A percentile compares a stretch with the other conserved stretches of the same genome.
Conservation (phyloP, 2,888 invertebrate genomes). For the Drosophila silvestris region DNA sequence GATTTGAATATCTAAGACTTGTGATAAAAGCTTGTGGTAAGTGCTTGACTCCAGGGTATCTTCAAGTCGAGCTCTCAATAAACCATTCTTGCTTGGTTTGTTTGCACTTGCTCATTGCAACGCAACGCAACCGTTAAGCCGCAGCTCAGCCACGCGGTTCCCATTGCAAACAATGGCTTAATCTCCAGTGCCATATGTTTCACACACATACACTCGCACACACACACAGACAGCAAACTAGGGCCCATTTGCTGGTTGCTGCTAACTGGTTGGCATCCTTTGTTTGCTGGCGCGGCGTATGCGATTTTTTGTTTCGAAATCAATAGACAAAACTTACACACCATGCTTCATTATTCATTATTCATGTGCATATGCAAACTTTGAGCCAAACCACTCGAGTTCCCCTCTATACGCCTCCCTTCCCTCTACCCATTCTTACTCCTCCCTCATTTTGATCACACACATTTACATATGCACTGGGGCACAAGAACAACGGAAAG, state of each 20-base stretch:
- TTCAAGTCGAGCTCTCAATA: background rate
- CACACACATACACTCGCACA: constrained; percentile 8
- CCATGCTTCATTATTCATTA: constrained; percentile 75
- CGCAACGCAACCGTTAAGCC: constrained; percentile 66
- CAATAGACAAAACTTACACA: constrained; percentile 68
- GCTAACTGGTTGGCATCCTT: constrained; percentile 30
- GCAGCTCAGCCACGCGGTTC: constrained; percentile 63
- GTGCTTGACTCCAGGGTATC: background rate
- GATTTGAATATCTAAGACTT: background rate
- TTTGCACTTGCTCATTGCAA: constrained; percentile 49
- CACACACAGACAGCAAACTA: constrained; percentile 18
- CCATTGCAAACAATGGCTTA: constrained; percentile 78
- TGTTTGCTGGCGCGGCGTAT: constrained; percentile 42
- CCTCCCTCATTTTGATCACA: background rate
- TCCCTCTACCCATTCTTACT: background rate
- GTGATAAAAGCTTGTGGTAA: background rate
- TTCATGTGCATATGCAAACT: constrained; percentile 69
- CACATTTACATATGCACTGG: constrained; percentile 14
- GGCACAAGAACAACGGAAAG: constrained; percentile 18
- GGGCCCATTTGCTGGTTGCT: constrained; percentile 36
- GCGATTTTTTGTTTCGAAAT: constrained; percentile 65
- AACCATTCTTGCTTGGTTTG: constrained; percentile 3
- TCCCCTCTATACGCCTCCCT: background rate
- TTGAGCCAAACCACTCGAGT: constrained; percentile 43
- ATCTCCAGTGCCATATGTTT: constrained; percentile 77